Base-by-base conservation (phyloP, 2,888 invertebrate genomes). In the Rhingia campestris region DNA sequence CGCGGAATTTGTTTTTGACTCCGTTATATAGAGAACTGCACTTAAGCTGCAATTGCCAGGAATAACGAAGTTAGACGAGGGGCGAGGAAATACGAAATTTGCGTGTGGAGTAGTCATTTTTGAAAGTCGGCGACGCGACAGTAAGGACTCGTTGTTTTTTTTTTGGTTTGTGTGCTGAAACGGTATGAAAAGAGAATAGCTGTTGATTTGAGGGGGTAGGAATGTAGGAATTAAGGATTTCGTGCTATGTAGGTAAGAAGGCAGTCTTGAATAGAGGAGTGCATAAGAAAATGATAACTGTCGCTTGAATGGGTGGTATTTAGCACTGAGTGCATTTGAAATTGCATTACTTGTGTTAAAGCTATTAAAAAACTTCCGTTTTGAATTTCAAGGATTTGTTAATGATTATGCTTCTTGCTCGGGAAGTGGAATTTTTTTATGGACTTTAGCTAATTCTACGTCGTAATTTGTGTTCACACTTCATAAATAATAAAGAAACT, bases 21-120 rank as follows among this genome's bases (percentile, higher is more conserved):
- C 12, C 53, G 12, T 3, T 4, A 4, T 9, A 9, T 12, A 41
- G 45, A 45, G 41, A 66, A 66, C 43, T 81, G 81, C 81, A 81
- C 81, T 76, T 61, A 43, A 76, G 61, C 32, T 81, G 81, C 81
- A 81, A 76, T 72, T 66, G 70, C 9, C 43, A 37, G 59, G 64
- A 58, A 47, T 39, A 70, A 70, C 22, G 10, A 63, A 41, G 56
- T 54, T 74, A 12, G 59, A 61, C 4, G 9, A 4, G 64, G 58
- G 70, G 58, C 33, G 41, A 47, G 64, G 35, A 72, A 67, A 72
- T 66, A 56, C 47, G 76, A 76, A 76, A 67, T 49, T 81, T 81
- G 76, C 81, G 76, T 81, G 81, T 14, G 22, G 56, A 72, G 41
- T 12, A 72, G 41, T 45, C 47, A 81, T 81, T 81, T 45, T 14